Evolutionary conservation across 1,140 invertebrate genomes (phyloP).

Genomic region (Gryllus bimaculatus): DNA sequence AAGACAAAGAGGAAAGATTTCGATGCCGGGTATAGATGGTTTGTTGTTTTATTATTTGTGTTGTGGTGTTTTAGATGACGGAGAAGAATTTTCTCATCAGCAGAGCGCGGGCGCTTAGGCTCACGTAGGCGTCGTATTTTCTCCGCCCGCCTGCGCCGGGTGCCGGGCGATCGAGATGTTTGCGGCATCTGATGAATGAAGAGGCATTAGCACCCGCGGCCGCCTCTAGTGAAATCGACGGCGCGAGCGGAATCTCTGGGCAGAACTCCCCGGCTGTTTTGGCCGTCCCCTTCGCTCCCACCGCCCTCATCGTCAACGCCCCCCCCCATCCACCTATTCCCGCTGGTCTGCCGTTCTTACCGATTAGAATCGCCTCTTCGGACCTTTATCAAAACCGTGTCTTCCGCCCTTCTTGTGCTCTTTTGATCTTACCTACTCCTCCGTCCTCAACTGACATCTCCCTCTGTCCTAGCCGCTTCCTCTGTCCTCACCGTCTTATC

Average conservation of each 20-base stretch:
- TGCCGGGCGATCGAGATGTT: not conserved
- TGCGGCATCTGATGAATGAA: not conserved
- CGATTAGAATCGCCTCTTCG: not conserved
- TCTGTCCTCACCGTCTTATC: no score
- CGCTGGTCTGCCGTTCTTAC: no score
- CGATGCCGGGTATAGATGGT: not conserved
- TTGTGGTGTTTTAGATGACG: conserved; percentile 11
- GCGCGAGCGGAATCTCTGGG: not conserved
- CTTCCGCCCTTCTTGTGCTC: no score
- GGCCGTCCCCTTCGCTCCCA: not conserved
- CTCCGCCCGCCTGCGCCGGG: no score
- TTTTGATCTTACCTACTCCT: no score
- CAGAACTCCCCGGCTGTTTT: not conserved
- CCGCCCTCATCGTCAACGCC: not conserved
- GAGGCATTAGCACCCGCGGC: not conserved
- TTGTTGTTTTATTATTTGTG: conserved; percentile 7
- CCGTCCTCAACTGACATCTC: no score
- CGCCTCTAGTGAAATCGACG: not conserved
- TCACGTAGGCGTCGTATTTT: not conserved
- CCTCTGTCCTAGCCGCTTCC: no score
- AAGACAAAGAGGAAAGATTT: not conserved
- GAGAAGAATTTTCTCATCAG: conserved; percentile 14
- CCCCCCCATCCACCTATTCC: no score
- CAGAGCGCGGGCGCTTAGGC: not conserved
- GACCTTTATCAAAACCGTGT: not conserved